phyloP scores from a whole-genome alignment of 37 sponge, comb jelly and placozoan genomes.

The Spongilla lacustris region DNA sequence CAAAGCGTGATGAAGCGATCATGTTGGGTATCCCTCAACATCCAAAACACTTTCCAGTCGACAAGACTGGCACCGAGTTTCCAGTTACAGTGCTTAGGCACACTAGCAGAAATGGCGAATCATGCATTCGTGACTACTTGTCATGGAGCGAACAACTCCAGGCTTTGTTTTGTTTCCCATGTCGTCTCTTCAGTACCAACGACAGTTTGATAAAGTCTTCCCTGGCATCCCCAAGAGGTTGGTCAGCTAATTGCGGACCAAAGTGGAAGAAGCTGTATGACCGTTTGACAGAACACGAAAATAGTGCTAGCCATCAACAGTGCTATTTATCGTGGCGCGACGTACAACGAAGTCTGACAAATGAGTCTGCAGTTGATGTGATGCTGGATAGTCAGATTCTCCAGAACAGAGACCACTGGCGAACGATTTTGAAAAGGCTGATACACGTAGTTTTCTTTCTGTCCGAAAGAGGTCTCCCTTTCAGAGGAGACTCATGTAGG shows the following conservation, averaged over 20 bases:
- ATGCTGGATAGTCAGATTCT: not conserved
- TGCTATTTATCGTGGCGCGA: not conserved
- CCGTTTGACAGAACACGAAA: not conserved
- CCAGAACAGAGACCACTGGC: not conserved
- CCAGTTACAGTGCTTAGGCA: conserved; percentile 25
- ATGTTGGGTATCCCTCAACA: not conserved
- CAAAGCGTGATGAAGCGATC: too few species aligned
- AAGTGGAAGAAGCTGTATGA: conserved; percentile 23
- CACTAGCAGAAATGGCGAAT: conserved; percentile 48
- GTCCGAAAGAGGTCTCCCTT: conserved; percentile 4
- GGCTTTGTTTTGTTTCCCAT: conserved; percentile 32
- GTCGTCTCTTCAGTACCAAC: conserved; percentile 25
- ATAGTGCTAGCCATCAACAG: not conserved
- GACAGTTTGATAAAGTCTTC: not conserved
- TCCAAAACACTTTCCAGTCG: conserved; percentile 5
- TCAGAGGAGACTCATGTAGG: not conserved
- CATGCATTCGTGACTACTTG: conserved; percentile 11
- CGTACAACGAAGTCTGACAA: not conserved
- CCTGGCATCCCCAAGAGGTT: not conserved
- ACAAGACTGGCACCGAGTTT: conserved; percentile 15
- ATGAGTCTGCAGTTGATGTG: not conserved
- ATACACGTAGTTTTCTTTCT: not conserved
- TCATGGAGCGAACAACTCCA: conserved; percentile 14
- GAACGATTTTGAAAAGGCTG: conserved; percentile 2
- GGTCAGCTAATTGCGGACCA: not conserved